These are phyloP conservation scores for Argopecten irradians DNA, from an alignment of 1,140 invertebrate species.

Conservation along the genomic window DNA sequence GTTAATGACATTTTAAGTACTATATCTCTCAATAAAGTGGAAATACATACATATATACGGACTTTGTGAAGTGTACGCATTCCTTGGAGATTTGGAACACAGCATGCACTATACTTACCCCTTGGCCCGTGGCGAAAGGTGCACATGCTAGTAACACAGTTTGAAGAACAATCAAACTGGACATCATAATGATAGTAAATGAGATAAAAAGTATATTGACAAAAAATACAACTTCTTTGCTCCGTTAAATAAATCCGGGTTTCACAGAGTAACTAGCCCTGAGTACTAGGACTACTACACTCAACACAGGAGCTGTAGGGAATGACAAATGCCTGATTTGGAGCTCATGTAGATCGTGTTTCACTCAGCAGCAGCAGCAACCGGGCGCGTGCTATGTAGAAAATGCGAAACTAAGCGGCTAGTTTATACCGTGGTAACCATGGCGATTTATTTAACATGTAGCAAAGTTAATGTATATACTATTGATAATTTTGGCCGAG, in stretches of 20 bases:
- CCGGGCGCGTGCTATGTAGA: background rate
- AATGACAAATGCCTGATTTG: constrained; percentile 21
- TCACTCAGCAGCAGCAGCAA: background rate
- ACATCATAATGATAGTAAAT: background rate
- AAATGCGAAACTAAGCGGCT: background rate
- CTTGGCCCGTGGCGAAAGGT: background rate
- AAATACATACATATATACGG: background rate
- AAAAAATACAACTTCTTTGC: background rate
- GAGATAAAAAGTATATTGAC: background rate
- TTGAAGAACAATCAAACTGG: constrained; percentile 4
- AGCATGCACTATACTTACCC: background rate
- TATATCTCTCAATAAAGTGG: background rate
- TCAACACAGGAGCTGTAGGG: background rate
- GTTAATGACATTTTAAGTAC: background rate
- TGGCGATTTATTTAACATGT: background rate
- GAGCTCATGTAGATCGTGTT: background rate
- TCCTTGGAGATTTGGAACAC: background rate
- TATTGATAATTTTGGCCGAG: too few relatives aligned
- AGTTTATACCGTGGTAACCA: background rate
- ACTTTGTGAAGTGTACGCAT: background rate
- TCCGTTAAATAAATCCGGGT: background rate
- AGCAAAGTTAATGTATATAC: too few relatives aligned
- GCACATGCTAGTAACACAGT: background rate
- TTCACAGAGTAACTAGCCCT: background rate
- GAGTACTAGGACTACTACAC: background rate